Base-by-base conservation (phyloP, 2,113 vertebrate species). In the Phaethornis superciliosus region DNA sequence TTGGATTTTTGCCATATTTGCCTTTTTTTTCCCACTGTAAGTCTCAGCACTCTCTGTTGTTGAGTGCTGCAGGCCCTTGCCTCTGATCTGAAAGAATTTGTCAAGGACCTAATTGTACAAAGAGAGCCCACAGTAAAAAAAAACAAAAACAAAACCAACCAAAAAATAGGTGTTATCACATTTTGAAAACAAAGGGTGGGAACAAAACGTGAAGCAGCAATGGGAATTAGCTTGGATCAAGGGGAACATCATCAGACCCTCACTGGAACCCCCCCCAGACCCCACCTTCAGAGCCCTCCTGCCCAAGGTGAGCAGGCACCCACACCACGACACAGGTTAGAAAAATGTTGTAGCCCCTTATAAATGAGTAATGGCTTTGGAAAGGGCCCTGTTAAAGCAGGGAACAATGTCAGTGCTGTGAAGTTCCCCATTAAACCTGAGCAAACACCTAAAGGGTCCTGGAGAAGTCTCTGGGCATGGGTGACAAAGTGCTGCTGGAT, bases 341-440 rank as follows among this genome's bases (percentile, higher is more conserved):
- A 37, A 86, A 47, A 86, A 84, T 1, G 11, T 58, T 84, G 26
- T 7, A 84, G 68, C 81, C 72, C 72, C 85, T 89, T 76, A 15
- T 56, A 80, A 94, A 83, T 56, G 68, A 89, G 74, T 67, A 58
- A 83, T 84, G 42, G 89, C 85, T 72, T 65, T 94, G 92, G 81
- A 81, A 84, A 54, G 82, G 67, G 85, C 82, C 63, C 72, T 1
- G n/a, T 58, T 62, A 58, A 49, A 62, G n/a, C 78, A 47, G 75
- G 5, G 19, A 24, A 18, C 16, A 23, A 10, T 87, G 85, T 52
- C 78, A 33, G 42, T 27, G 72, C 78, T 60, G 1, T n/a, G 82
- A n/a, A 76, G 89, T 75, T 89, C 9, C 27, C 81, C 47, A 16
- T 80, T 80, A 67, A 83, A 59, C 65, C 28, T 71, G 56, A 75